phyloP scores from a whole-genome alignment of 2,113 vertebrate genomes.

The Otolemur garnettii region DNA sequence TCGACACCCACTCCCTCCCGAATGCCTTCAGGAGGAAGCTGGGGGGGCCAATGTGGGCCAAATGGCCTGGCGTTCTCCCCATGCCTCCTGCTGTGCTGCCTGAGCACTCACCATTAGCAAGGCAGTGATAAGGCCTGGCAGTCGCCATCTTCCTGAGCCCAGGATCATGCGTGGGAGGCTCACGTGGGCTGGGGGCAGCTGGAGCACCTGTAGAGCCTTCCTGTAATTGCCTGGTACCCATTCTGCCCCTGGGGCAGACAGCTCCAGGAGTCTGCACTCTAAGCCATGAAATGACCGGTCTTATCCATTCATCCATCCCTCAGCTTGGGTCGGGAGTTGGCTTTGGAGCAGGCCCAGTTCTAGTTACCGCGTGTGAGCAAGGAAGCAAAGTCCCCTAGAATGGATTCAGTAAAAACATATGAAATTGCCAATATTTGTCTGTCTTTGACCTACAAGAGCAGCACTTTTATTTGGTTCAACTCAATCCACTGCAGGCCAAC shows the following conservation, averaged over 20 bases:
- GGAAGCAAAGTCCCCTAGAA: background rate
- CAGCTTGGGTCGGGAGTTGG: background rate
- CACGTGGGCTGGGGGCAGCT: accelerated
- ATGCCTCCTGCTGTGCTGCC: background rate
- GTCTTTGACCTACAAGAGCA: background rate
- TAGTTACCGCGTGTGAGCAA: background rate
- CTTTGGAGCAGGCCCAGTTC: background rate
- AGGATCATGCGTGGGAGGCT: background rate
- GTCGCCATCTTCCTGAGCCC: background rate
- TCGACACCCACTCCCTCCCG: background rate
- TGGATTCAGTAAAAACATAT: accelerated
- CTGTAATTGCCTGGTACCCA: background rate
- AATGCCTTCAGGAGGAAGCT: accelerated
- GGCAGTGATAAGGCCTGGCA: background rate
- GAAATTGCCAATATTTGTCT: accelerated
- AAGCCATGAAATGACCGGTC: background rate
- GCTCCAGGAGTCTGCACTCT: background rate
- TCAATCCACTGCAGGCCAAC: too few relatives aligned
- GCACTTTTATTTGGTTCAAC: background rate
- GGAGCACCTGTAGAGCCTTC: too few relatives aligned
- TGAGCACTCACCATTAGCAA: background rate
- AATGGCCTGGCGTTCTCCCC: accelerated
- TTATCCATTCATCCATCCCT: background rate
- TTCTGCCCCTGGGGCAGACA: background rate
- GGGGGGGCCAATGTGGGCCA: accelerated